These are phyloP conservation scores for Centropus unirufus DNA, from an alignment of 2,113 vertebrate species.

Conservation along the genomic window DNA sequence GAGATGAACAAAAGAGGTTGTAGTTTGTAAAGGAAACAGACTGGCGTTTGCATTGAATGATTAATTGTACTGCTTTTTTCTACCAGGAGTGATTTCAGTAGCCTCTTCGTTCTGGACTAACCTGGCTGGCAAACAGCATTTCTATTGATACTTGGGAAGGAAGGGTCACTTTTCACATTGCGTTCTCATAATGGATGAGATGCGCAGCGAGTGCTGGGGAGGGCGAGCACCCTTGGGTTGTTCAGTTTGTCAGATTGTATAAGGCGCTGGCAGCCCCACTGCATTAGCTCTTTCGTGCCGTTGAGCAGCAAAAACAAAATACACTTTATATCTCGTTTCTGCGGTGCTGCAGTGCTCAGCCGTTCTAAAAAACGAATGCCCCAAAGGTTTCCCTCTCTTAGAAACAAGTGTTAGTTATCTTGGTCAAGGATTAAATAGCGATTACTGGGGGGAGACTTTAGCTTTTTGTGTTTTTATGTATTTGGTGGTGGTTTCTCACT, in stretches of 20 bases:
- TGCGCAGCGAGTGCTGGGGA: constrained; percentile 36
- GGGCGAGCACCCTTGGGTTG: constrained; percentile 53
- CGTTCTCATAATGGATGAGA: constrained; percentile 13
- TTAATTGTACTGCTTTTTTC: neutral
- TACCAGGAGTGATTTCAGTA: neutral
- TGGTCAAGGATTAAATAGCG: constrained; percentile 48
- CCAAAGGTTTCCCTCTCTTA: constrained; percentile 17
- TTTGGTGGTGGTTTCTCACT: neutral
- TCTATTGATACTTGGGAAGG: neutral
- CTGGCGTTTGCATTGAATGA: neutral
- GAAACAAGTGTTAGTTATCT: neutral
- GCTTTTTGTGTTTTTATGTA: neutral
- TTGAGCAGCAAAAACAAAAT: constrained; percentile 46
- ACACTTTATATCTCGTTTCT: neutral
- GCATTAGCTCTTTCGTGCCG: constrained; percentile 28
- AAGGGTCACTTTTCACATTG: constrained; percentile 58
- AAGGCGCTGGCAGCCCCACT: constrained; percentile 23
- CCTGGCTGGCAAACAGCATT: constrained; percentile 16
- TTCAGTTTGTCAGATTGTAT: constrained; percentile 47
- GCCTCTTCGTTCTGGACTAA: neutral
- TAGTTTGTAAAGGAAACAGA: neutral
- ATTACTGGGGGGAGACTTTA: neutral
- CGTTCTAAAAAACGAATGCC: neutral
- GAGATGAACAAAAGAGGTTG: neutral
- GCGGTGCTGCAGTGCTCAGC: neutral